phyloP scores from a whole-genome alignment of 2,797 vertebrate genomes.

The Clangula hyemalis region DNA sequence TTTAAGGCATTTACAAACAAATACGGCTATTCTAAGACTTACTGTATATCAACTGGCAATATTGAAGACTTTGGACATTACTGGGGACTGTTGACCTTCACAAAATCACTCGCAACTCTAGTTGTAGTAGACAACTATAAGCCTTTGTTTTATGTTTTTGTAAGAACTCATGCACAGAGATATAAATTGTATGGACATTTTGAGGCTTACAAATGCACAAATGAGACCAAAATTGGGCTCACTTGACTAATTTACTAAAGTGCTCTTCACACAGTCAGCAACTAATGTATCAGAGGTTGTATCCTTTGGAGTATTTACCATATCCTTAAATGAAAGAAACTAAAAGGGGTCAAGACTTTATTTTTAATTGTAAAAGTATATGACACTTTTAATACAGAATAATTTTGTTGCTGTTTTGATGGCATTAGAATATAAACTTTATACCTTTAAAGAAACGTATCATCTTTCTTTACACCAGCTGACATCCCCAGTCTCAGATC shows the following conservation, averaged over 20 bases:
- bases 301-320: neutral
- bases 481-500: neutral
- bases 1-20: neutral
- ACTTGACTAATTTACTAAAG: neutral
- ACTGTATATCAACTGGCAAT: neutral
- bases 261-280: neutral
- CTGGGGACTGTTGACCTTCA: neutral
- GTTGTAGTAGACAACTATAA: neutral
- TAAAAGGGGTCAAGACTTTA: neutral
- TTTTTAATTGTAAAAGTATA: neutral
- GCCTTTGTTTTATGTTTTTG: neutral
- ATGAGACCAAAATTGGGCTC: neutral
- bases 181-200: neutral
- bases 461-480: neutral
- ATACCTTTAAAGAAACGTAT: neutral
- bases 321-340: neutral
- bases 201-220: neutral
- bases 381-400: neutral
- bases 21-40: neutral
- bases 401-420: neutral
- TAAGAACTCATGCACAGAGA: neutral
- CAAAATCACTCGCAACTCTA: neutral
- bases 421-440: neutral
- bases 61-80: neutral
- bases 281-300: neutral